Evolutionary conservation across 2,797 vertebrate species (phyloP).

Genomic region (Chlorospingus semifuscus): DNA sequence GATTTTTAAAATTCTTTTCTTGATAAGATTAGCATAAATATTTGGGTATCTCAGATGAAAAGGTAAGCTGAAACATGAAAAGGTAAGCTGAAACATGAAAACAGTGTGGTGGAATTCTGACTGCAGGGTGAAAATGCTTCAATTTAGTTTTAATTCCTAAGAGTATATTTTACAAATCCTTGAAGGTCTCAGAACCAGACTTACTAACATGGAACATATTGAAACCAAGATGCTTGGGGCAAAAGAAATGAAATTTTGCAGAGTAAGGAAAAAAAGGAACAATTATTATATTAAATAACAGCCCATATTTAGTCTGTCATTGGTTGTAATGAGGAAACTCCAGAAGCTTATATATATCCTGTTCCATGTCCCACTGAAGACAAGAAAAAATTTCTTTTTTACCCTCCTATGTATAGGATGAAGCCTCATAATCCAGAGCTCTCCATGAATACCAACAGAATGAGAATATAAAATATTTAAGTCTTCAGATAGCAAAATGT

Average conservation of each 20-base stretch:
- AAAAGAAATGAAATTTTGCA: not conserved
- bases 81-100: not conserved
- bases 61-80: not conserved
- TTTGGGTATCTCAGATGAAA: not conserved
- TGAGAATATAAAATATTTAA: not conserved
- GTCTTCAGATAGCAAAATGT: not conserved
- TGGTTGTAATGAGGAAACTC: not conserved
- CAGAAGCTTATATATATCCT: not conserved
- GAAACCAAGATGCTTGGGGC: not conserved
- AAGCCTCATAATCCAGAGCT: not conserved
- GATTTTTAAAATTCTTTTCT: not conserved
- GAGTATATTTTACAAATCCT: not conserved
- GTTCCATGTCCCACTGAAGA: not conserved
- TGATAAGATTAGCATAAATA: not conserved
- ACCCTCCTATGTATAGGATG: not conserved
- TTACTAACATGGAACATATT: not conserved
- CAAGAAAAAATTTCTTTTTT: not conserved
- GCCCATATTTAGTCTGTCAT: not conserved
- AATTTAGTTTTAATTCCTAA: not conserved
- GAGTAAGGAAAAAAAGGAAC: not conserved
- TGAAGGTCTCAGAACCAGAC: not conserved
- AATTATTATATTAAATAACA: not conserved
- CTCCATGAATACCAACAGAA: not conserved
- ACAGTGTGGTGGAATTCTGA: not conserved
- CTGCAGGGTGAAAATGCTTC: not conserved